phyloP scores from a whole-genome alignment of 2,888 invertebrate genomes.

The Rhagonycha lutea region DNA sequence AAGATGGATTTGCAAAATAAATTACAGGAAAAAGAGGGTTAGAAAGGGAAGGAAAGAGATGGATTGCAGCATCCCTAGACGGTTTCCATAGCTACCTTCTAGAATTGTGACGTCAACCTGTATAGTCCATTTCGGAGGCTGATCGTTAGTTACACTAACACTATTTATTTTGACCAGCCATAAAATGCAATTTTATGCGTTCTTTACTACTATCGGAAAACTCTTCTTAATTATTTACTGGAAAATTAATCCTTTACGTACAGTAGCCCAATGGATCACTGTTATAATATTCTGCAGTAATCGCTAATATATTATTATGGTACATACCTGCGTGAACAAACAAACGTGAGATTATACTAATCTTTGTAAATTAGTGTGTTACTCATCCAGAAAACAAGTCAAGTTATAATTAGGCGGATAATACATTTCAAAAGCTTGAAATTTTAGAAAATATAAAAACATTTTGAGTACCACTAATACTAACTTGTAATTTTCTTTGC shows the following conservation, averaged over 20 bases:
- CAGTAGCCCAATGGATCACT: not conserved
- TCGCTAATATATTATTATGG: no score
- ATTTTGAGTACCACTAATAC: not conserved
- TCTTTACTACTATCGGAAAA: constrained; percentile 7
- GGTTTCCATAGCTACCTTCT: constrained; percentile 51
- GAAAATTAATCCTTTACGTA: not conserved
- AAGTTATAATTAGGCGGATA: not conserved
- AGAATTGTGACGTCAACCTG: constrained; percentile 50
- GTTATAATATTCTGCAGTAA: no score
- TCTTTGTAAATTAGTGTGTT: not conserved
- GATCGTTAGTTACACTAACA: constrained; percentile 29
- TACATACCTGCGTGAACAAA: not conserved
- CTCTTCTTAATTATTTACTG: not conserved
- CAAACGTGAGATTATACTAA: not conserved
- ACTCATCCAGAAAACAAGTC: not conserved
- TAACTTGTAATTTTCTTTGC: not conserved
- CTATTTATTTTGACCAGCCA: constrained; percentile 26
- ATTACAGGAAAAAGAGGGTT: constrained; percentile 45
- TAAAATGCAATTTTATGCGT: constrained; percentile 27
- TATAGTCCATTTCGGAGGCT: constrained; percentile 40
- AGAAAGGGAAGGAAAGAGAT: constrained; percentile 48
- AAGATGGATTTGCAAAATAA: constrained; percentile 44
- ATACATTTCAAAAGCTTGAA: not conserved
- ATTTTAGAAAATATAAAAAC: not conserved
- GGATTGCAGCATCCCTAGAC: constrained; percentile 53